A percentile compares a stretch with the other conserved stretches of the same genome.
These are phyloP conservation scores for Pygoscelis adeliae DNA, from an alignment of 2,113 vertebrate genomes.

Conservation along the genomic window DNA sequence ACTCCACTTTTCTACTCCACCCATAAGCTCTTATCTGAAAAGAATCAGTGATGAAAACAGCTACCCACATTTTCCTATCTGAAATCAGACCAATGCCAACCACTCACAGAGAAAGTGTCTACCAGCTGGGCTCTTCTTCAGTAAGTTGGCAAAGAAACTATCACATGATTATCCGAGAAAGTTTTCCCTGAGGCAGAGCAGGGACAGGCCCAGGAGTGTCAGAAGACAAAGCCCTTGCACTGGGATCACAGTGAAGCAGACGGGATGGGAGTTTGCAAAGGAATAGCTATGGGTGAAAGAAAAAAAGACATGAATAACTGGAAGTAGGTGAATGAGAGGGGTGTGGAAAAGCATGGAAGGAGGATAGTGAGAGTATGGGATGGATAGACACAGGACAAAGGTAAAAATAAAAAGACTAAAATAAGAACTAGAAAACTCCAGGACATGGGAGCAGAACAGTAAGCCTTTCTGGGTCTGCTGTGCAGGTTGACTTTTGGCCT, in stretches of 20 bases:
- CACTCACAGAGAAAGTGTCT: neutral
- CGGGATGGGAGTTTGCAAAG: neutral
- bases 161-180: neutral
- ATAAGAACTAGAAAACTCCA: neutral
- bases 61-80: neutral
- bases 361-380: neutral
- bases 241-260: neutral
- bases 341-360: neutral
- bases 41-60: neutral
- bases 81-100: neutral
- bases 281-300: neutral
- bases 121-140: neutral
- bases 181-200: neutral
- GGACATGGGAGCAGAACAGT: neutral
- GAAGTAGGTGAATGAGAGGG: neutral
- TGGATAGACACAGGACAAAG: neutral
- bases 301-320: neutral
- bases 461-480: neutral
- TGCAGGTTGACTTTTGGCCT: neutral
- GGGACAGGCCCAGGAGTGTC: neutral
- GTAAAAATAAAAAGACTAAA: neutral
- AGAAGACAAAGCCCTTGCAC: neutral
- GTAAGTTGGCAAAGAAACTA: neutral
- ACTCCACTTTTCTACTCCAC: neutral
- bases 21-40: neutral